These are phyloP conservation scores for Odontocerum albicorne DNA, from an alignment of 2,888 invertebrate species.

Conservation along the genomic window DNA sequence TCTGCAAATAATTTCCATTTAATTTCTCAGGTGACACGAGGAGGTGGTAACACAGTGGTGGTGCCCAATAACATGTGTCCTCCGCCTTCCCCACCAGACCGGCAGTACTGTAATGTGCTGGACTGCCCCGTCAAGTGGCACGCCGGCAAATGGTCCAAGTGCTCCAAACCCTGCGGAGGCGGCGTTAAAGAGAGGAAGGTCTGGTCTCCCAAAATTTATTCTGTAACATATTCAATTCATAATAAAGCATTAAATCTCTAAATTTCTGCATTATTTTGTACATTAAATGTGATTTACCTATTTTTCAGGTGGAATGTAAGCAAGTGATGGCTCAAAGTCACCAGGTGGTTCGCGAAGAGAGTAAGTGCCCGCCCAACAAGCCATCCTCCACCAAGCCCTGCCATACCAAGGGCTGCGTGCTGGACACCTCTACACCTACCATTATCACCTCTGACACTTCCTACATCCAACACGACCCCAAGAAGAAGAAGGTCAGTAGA, in stretches of 20 bases:
- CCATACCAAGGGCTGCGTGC: conserved; percentile 78
- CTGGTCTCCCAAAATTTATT: no score
- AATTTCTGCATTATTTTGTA: not conserved
- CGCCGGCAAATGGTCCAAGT: conserved; percentile 86
- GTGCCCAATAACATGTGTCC: conserved; percentile 95
- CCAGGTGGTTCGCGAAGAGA: conserved; percentile 75
- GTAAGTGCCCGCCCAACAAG: conserved; percentile 73
- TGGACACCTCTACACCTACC: conserved; percentile 70
- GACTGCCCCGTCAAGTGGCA: conserved; percentile 94
- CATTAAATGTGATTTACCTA: not conserved
- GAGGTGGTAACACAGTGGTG: conserved; percentile 84
- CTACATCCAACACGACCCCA: conserved; percentile 81
- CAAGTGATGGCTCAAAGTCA: conserved; percentile 94
- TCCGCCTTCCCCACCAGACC: conserved; percentile 84
- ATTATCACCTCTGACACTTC: conserved; percentile 80
- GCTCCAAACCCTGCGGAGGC: conserved; percentile 90
- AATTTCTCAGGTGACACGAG: conserved; percentile 71
- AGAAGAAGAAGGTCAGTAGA: conserved; percentile 65
- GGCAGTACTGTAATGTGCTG: conserved; percentile 89
- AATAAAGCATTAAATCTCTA: not conserved
- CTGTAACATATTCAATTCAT: no score
- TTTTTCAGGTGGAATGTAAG: conserved; percentile 73
- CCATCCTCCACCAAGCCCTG: conserved; percentile 82
- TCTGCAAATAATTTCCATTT: no score
- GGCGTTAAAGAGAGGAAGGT: conserved; percentile 84